Base-by-base conservation (phyloP, 1,140 invertebrate genomes). In the Drosophila paulistorum region DNA sequence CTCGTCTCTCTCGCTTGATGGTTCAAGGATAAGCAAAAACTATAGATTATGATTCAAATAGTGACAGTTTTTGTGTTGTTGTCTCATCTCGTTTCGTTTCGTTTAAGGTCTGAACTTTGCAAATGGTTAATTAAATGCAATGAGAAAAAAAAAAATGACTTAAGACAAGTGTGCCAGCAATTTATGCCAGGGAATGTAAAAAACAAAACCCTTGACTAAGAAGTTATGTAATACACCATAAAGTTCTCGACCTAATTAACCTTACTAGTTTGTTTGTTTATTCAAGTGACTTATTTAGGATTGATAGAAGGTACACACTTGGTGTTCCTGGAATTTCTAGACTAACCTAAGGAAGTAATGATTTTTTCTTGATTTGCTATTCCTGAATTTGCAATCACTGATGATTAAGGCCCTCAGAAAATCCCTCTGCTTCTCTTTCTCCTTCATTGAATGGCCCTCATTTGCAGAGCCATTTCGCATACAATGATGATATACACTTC, bases 1-100 rank as follows among this genome's bases (percentile, higher is more conserved):
- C 83, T 86, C 45, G 17, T 51, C 45, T 23, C 17, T 51, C 84
- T 30, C 6, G 23, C 23, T 23, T 2, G 37, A 57, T 63, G 68
- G 65, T 74, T 87, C 83, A 86, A 89, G 83, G 83, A 71, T 82
- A 68, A 59, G 64, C 70, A 58, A 60, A 39, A 45, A 51, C 41
- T 54, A 68, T 41, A 69, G 66, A 77, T 72, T 66, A 62, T 10
- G 65, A 59, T 60, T 66, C 23, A 69, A 68, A 63, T 77, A 51
- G 45, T 51, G 45, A 51, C 45, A 51, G 45, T 51, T 51, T 51
- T 51, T 48, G 17, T 39, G 1, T 26, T 30, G 30, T 7, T 30
- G 30, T 30, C 30, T 30, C 30, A 6, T 30, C 30, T 30, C 26
- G 26, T 30, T 13, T 39, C 10, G 9, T 39, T 39, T 3, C 37